These are phyloP conservation scores for Umimayanthus chanpuru DNA, from an alignment of 92 coral and sea anemone genomes.

Conservation along the genomic window DNA sequence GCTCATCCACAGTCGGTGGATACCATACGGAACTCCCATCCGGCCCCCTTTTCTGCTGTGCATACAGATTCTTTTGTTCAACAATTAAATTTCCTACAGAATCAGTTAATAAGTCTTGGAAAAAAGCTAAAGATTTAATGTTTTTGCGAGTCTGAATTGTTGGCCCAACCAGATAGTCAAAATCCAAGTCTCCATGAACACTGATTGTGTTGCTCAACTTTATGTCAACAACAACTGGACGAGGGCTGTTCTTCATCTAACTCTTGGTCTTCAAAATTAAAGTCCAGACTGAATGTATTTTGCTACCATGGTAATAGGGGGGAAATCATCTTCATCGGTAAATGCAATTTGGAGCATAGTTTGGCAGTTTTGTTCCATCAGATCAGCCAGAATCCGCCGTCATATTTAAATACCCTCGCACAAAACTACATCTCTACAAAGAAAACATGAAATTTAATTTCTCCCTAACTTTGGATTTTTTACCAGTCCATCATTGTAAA, in stretches of 20 bases:
- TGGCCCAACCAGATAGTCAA: no score
- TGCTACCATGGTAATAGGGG: neutral
- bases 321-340: slow-evolving; percentile 42
- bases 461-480: slow-evolving; percentile 14
- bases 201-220: slow-evolving; percentile 30
- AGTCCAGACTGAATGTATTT: neutral
- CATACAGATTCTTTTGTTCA: no score
- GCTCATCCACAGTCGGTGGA: no score
- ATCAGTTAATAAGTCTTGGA: slow-evolving; percentile 40
- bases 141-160: slow-evolving; percentile 39
- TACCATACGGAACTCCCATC: no score
- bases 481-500: neutral
- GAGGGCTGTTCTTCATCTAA: slow-evolving; percentile 1
- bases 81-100: slow-evolving; percentile 32
- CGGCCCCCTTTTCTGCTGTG: no score
- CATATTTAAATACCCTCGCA: slow-evolving; percentile 47
- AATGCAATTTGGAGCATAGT: slow-evolving; percentile 35
- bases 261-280: slow-evolving; percentile 26
- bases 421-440: slow-evolving; percentile 15
- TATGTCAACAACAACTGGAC: slow-evolving; percentile 24
- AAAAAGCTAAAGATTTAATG: slow-evolving; percentile 48
- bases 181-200: slow-evolving; percentile 34
- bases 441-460: neutral
- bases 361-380: slow-evolving; percentile 6
- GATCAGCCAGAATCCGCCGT: slow-evolving; percentile 36